Percentiles rank a stretch among this genome's conserved stretches.
phyloP scores from a whole-genome alignment of 2,797 vertebrate species.

The Diglossa cyanea region DNA sequence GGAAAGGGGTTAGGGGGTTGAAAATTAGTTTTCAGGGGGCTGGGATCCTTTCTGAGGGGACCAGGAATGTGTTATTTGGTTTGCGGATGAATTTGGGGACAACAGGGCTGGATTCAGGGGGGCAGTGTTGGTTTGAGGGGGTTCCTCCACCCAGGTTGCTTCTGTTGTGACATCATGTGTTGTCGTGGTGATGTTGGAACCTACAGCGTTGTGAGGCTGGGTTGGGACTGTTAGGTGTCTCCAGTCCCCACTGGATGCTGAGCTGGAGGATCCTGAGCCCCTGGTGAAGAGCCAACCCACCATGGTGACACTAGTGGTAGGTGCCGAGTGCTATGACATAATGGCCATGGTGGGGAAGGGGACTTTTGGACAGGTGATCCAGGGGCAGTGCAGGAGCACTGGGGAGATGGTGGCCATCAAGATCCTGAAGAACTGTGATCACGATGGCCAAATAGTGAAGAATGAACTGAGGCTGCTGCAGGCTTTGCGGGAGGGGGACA shows the following conservation, averaged over 20 bases:
- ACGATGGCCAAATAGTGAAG: slow-evolving; percentile 56
- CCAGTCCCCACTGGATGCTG: neutral
- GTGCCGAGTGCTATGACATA: slow-evolving; percentile 71
- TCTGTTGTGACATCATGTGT: neutral
- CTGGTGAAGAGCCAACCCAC: neutral
- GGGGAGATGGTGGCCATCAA: slow-evolving; percentile 80
- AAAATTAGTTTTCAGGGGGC: neutral
- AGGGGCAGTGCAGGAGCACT: slow-evolving; percentile 71
- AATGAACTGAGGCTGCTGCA: slow-evolving; percentile 76
- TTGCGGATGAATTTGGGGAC: too few relatives aligned
- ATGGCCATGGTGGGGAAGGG: slow-evolving; percentile 74
- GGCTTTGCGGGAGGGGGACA: slow-evolving; percentile 50
- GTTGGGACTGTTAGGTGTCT: neutral
- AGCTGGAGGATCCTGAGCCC: neutral
- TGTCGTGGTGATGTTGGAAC: neutral
- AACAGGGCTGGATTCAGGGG: accelerated
- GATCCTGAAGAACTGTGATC: slow-evolving; percentile 62
- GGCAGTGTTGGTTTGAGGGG: neutral
- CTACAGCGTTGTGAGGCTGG: neutral
- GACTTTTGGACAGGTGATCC: slow-evolving; percentile 78
- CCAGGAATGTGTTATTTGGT: too few relatives aligned
- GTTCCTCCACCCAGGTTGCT: neutral
- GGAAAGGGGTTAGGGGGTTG: neutral
- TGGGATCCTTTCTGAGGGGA: neutral
- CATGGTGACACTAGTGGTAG: slow-evolving; percentile 73